These are phyloP conservation scores for Cairina moschata DNA, from an alignment of 2,113 vertebrate species.

Conservation along the genomic window DNA sequence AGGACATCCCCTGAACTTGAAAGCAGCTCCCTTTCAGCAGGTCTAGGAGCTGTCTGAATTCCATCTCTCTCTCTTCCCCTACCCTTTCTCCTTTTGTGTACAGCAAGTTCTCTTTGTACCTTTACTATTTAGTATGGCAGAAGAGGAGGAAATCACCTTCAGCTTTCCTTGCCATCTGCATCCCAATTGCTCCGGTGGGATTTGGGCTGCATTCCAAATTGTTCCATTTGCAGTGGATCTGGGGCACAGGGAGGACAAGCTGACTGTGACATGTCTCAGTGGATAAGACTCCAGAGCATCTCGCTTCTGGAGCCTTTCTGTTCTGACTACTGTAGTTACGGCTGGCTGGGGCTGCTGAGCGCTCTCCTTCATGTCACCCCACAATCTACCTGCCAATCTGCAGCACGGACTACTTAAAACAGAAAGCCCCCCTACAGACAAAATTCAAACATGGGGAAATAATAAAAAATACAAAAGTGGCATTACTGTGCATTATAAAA, in stretches of 20 bases:
- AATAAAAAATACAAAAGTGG: not conserved
- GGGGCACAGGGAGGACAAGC: constrained; percentile 5
- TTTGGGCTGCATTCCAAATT: constrained; percentile 7
- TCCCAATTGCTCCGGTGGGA: constrained; percentile 12
- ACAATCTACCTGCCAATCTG: not conserved
- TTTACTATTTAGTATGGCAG: not conserved
- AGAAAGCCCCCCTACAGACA: not conserved
- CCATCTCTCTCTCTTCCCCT: not conserved
- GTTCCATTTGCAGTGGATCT: not conserved
- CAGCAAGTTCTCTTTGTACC: not conserved
- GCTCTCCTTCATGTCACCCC: not conserved
- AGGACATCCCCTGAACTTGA: not conserved
- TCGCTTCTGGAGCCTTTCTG: not conserved
- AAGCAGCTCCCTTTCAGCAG: not conserved
- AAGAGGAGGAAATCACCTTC: constrained; percentile 13
- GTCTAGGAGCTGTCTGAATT: not conserved
- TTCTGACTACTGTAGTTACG: not conserved
- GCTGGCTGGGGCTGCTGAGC: not conserved
- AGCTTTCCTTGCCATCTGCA: constrained; percentile 2
- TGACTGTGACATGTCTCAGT: not conserved
- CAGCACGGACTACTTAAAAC: not conserved
- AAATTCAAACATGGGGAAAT: not conserved
- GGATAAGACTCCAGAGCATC: not conserved
- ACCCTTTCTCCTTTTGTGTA: not conserved
- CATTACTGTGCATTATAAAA: constrained; percentile 23